phyloP scores from a whole-genome alignment of 2,113 vertebrate species.

The Quiscalus mexicanus region DNA sequence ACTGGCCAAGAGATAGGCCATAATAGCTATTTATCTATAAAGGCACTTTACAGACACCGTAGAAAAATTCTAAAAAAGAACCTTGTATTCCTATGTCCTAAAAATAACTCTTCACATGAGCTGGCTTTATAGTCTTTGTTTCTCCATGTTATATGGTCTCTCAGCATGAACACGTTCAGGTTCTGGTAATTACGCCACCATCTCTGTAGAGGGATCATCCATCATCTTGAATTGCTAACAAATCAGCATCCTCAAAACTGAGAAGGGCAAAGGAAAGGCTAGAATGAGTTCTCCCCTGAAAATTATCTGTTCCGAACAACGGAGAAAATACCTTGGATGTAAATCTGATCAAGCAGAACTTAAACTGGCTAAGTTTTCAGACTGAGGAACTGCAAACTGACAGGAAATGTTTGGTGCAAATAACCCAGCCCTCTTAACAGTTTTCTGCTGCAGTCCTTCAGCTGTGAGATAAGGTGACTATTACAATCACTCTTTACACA shows the following conservation, averaged over 20 bases:
- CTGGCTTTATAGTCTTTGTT: background rate
- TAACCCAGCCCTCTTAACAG: background rate
- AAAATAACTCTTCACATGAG: background rate
- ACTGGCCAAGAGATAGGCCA: background rate
- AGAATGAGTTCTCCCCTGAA: background rate
- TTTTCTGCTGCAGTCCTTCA: background rate
- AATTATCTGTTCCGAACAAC: background rate
- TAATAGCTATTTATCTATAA: background rate
- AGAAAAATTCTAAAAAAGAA: background rate
- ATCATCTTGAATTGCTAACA: background rate
- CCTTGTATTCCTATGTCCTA: background rate
- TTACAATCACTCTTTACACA: background rate
- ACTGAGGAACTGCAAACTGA: background rate
- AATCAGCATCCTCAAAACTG: background rate
- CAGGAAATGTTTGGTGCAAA: background rate
- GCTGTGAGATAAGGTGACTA: background rate
- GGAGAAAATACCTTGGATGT: background rate
- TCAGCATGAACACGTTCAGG: rapidly evolving
- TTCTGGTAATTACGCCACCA: background rate
- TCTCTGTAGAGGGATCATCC: background rate
- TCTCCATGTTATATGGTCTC: background rate
- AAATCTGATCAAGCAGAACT: background rate
- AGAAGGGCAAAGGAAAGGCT: background rate
- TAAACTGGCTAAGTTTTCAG: background rate
- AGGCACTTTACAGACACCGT: background rate